A percentile compares a stretch with the other conserved stretches of the same genome.
Conservation (phyloP, 2,113 vertebrate genomes). For the Calidris pygmaea region DNA sequence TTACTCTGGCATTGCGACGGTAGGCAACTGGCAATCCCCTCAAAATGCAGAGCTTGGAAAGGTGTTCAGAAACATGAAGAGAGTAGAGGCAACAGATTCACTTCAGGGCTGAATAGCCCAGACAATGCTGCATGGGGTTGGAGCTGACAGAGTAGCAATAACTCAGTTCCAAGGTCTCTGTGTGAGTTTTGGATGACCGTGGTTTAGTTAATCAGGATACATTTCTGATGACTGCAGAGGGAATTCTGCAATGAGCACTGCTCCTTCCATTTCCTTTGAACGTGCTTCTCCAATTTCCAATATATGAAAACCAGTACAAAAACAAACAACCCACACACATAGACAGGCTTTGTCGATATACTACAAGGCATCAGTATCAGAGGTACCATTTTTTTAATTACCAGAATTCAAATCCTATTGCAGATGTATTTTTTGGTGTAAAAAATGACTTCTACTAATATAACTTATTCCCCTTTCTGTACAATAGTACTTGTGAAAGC, state of each 20-base stretch:
- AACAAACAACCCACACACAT: neutral
- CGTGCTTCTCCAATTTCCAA: neutral
- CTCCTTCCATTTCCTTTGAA: neutral
- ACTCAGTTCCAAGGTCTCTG: neutral
- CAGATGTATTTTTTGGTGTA: neutral
- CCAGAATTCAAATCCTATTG: neutral
- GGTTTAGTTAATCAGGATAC: neutral
- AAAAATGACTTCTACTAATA: neutral
- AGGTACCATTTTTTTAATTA: neutral
- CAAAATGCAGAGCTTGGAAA: neutral
- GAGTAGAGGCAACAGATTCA: neutral
- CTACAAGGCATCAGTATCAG: neutral
- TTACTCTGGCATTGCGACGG: neutral
- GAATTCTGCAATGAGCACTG: neutral
- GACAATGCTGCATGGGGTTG: neutral
- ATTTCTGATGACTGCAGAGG: neutral
- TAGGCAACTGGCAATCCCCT: neutral
- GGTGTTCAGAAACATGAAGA: neutral
- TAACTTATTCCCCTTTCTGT: neutral
- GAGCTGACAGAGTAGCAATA: neutral
- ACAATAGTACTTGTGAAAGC: neutral
- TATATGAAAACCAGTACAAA: neutral
- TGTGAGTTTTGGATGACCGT: neutral
- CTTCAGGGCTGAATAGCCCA: neutral
- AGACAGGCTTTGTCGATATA: neutral